Conservation (phyloP, 2,113 vertebrate genomes). For the Steatornis caripensis region DNA sequence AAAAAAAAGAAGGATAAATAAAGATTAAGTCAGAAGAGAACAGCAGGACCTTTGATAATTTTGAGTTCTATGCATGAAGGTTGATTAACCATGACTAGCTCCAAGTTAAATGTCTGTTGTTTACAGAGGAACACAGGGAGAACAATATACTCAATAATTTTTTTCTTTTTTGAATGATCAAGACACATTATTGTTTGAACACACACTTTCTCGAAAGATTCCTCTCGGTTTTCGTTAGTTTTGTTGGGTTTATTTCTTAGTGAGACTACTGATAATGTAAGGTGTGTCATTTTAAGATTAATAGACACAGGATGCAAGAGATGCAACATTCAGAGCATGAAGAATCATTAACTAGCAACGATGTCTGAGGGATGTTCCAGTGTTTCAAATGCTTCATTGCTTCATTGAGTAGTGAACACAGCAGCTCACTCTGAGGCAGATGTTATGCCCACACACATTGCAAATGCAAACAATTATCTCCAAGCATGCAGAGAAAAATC, state of each 20-base stretch:
- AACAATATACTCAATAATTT: not conserved
- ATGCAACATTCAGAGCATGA: conserved; percentile 65
- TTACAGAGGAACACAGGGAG: not conserved
- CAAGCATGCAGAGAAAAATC: not conserved
- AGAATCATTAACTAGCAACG: conserved; percentile 62
- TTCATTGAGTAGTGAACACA: conserved; percentile 67
- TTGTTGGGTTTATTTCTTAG: not conserved
- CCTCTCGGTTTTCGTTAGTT: not conserved
- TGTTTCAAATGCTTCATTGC: conserved; percentile 64
- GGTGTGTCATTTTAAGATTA: conserved; percentile 63
- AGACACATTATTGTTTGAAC: not conserved
- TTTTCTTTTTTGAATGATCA: not conserved
- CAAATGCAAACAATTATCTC: conserved; percentile 57
- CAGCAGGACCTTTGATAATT: not conserved
- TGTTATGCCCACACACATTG: not conserved
- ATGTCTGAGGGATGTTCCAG: conserved; percentile 46
- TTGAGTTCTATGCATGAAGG: not conserved
- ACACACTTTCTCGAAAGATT: not conserved
- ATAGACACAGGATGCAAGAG: conserved; percentile 53
- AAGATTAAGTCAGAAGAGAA: not conserved
- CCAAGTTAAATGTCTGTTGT: not conserved
- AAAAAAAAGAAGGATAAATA: not conserved
- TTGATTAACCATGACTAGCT: conserved; percentile 1
- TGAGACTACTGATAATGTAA: not conserved
- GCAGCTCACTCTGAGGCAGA: conserved; percentile 56